These are phyloP conservation scores for Melanerpes aurifrons DNA, from an alignment of 2,113 vertebrate genomes.

Conservation along the genomic window DNA sequence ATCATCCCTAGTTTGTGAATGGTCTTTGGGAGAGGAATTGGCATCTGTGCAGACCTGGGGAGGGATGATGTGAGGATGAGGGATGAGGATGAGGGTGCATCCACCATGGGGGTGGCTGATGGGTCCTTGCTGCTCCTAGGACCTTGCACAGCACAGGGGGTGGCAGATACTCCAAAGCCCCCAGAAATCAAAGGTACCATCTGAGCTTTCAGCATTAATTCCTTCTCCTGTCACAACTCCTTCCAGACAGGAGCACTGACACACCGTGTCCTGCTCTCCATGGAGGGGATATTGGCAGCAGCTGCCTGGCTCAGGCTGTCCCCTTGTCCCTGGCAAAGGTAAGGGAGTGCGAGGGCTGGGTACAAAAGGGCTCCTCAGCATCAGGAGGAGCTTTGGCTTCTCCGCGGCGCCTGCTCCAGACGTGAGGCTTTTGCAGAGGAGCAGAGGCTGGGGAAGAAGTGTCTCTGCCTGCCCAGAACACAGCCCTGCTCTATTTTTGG, in stretches of 20 bases:
- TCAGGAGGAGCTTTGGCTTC: neutral
- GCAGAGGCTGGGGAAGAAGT: neutral
- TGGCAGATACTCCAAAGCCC: accelerated
- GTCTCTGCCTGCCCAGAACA: neutral
- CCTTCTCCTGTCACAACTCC: neutral
- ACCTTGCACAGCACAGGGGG: accelerated
- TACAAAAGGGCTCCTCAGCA: neutral
- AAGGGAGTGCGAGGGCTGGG: neutral
- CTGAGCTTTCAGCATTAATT: neutral
- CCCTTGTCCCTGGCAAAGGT: neutral
- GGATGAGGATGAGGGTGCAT: accelerated
- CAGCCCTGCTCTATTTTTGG: neutral
- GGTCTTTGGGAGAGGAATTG: neutral
- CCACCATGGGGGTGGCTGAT: accelerated
- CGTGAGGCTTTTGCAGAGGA: slow-evolving; percentile 14
- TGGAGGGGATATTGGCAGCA: neutral
- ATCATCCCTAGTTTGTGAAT: neutral
- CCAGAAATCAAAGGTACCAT: neutral
- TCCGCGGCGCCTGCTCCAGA: neutral
- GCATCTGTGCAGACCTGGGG: neutral
- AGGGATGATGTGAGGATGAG: accelerated
- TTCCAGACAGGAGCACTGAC: neutral
- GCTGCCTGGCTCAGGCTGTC: neutral
- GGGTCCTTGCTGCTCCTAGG: neutral
- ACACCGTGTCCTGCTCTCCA: neutral